phyloP scores from a whole-genome alignment of 2,888 invertebrate genomes.

The Quadroppia sp. region DNA sequence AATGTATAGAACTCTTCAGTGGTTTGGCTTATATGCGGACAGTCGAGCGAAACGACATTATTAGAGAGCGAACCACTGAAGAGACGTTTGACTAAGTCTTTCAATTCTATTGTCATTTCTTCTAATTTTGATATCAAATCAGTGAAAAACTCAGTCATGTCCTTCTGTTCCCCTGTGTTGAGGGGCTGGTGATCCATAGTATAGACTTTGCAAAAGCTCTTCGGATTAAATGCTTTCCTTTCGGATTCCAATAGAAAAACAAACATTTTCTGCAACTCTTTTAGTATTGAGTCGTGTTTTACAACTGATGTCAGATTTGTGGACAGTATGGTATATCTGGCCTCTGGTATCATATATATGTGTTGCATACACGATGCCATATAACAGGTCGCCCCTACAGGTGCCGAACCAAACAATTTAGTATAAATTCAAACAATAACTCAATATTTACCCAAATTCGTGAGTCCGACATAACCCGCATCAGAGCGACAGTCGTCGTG shows the following conservation, averaged over 20 bases:
- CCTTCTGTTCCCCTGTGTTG: slow-evolving; percentile 94
- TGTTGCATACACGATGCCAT: slow-evolving; percentile 98
- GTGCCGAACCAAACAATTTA: no score
- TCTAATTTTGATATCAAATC: slow-evolving; percentile 92
- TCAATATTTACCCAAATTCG: slow-evolving; percentile 67
- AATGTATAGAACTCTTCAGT: slow-evolving; percentile 95
- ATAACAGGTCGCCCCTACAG: slow-evolving; percentile 85
- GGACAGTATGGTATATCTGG: slow-evolving; percentile 73
- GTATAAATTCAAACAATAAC: no score
- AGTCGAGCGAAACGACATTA: slow-evolving; percentile 91
- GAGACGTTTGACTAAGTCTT: slow-evolving; percentile 78
- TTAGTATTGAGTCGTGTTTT: slow-evolving; percentile 74
- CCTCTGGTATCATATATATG: slow-evolving; percentile 94
- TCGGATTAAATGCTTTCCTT: slow-evolving; percentile 88
- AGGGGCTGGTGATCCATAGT: slow-evolving; percentile 95
- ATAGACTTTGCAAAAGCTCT: slow-evolving; percentile 91
- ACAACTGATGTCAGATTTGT: slow-evolving; percentile 61
- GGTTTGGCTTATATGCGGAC: slow-evolving; percentile 88
- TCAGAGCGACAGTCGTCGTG: slow-evolving; percentile 89
- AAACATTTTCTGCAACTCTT: slow-evolving; percentile 90
- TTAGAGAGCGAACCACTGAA: slow-evolving; percentile 93
- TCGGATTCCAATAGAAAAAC: slow-evolving; percentile 90
- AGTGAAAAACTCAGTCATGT: slow-evolving; percentile 97
- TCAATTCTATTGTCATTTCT: slow-evolving; percentile 87
- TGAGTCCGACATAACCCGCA: slow-evolving; percentile 89